Evolutionary conservation across 2,888 invertebrate genomes (phyloP).

Genomic region (Osedax frankpressi): DNA sequence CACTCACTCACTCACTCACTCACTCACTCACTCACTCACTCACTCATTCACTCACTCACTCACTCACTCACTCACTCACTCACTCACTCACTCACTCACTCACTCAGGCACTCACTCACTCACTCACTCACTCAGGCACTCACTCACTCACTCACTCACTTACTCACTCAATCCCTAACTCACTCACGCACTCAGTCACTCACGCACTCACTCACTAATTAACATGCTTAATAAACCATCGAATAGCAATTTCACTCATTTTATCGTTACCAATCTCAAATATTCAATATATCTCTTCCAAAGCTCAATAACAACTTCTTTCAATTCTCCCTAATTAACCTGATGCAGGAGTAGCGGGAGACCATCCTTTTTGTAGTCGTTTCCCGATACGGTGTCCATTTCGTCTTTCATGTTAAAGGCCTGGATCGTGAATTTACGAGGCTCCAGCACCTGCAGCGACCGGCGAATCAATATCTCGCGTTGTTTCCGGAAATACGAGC

Average conservation of each 20-base stretch:
- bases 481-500: slow-evolving; percentile 35
- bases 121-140: too few relatives aligned
- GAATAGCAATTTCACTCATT: too few relatives aligned
- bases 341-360: slow-evolving; percentile 42
- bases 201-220: neutral
- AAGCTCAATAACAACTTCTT: too few relatives aligned
- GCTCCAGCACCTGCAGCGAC: slow-evolving; percentile 38
- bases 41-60: too few relatives aligned
- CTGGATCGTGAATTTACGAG: slow-evolving; percentile 37
- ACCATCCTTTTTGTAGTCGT: slow-evolving; percentile 38
- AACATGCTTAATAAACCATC: too few relatives aligned
- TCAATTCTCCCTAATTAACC: too few relatives aligned
- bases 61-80: neutral
- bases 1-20: slow-evolving; percentile 1
- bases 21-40: slow-evolving; percentile 1
- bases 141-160: too few relatives aligned
- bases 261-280: too few relatives aligned
- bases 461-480: slow-evolving; percentile 34
- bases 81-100: neutral
- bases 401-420: slow-evolving; percentile 41
- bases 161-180: too few relatives aligned
- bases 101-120: too few relatives aligned
- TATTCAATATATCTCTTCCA: too few relatives aligned
- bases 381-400: slow-evolving; percentile 30
- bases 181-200: too few relatives aligned